Evolutionary conservation across 2,888 invertebrate genomes (phyloP), one percentile per base, ranked within the genome.

Genomic region (Melanchra persicariae): DNA sequence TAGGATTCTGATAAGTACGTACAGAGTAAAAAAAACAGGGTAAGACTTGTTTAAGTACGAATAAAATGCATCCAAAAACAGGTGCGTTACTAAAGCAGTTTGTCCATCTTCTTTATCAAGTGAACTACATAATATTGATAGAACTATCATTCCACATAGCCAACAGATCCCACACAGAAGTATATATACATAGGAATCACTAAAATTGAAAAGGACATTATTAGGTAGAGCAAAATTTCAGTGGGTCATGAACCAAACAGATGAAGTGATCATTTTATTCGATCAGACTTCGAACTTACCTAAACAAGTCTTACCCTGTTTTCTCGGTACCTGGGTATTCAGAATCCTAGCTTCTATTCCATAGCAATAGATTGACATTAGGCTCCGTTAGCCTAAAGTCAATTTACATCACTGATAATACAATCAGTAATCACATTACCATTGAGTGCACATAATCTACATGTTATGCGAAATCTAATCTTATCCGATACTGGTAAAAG

Each of bases 321-420:
- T 45, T 19, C 45, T 45, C 5, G 40, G 7, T 19, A 45, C 7
- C 19, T 19, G n/a, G n/a, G n/a, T n/a, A 26, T n/a, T 26, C 34
- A 26, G 24, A 22, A 43, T 37, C 10, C 34, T 69, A 15, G 10
- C 26, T 57, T 47, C 30, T 8, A 15, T 26, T n/a, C 40, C 15
- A 45, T 70, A 77, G 59, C 54, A 60, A 68, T 58, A 55, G 77
- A 66, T 52, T n/a, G n/a, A n/a, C n/a, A n/a, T n/a, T n/a, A n/a
- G n/a, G 12, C n/a, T 19, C 5, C 51, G 6, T 52, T 8, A 40
- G 17, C 30, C 15, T 74, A 1, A 47, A n/a, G 19, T 47, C 22
- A 54, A 74, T 30, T 24, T 24, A 34, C n/a, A 30, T 15, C 26
- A 75, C 37, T 6, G 71, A 76, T 72, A 72, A 68, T n/a, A 19